phyloP scores from a whole-genome alignment of 92 coral and sea anemone species.

The Zoanthus sociatus region DNA sequence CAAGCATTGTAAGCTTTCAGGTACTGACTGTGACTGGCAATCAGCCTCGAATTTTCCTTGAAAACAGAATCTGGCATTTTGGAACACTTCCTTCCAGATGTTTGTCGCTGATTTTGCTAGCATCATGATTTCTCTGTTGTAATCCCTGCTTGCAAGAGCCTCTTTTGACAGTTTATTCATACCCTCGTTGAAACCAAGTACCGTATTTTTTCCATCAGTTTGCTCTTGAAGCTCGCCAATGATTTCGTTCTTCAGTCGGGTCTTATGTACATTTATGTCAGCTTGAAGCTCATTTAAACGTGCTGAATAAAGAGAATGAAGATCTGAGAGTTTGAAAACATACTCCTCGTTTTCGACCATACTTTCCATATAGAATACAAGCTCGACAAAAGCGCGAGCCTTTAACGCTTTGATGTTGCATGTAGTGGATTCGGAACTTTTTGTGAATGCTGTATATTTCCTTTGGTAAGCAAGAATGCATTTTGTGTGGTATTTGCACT shows the following conservation, averaged over 20 bases:
- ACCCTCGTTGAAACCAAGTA: neutral
- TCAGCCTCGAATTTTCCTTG: constrained; percentile 25
- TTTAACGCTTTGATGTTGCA: too few relatives aligned
- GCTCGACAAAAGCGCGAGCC: too few relatives aligned
- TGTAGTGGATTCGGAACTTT: too few relatives aligned
- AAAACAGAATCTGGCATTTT: neutral
- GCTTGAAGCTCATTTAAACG: neutral
- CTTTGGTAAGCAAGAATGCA: neutral
- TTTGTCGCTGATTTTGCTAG: neutral
- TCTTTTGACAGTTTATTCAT: neutral
- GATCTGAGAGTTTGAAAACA: neutral
- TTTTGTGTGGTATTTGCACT: neutral
- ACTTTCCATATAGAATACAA: too few relatives aligned
- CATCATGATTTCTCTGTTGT: neutral
- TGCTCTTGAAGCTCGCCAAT: neutral
- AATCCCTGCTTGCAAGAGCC: neutral
- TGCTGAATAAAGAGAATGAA: too few relatives aligned
- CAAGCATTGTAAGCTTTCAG: constrained; percentile 28
- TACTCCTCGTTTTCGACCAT: neutral
- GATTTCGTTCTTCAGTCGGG: neutral
- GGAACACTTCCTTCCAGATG: neutral
- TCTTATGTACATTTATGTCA: neutral
- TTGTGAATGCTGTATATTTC: neutral
- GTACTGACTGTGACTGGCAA: constrained; percentile 49
- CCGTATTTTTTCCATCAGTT: neutral